phyloP scores from a whole-genome alignment of 2,888 invertebrate genomes.

The Eupithecia centaureata region DNA sequence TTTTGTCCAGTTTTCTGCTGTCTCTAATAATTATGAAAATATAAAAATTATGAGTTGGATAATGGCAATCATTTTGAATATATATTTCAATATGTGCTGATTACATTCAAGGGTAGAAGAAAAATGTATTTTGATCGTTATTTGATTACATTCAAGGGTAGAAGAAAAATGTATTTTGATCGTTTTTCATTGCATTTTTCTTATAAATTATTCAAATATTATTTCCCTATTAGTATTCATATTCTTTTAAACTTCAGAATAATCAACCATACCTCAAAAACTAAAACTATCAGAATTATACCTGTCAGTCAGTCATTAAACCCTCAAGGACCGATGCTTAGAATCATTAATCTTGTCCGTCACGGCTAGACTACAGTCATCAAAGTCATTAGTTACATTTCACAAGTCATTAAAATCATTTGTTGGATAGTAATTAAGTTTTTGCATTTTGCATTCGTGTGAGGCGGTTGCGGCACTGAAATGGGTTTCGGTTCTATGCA shows the following conservation, averaged over 20 bases:
- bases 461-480: slow-evolving; percentile 29
- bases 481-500: slow-evolving; percentile 7
- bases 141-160: no score
- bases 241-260: not conserved
- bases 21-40: no score
- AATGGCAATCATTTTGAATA: no score
- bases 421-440: slow-evolving; percentile 37
- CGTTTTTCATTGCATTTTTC: no score
- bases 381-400: slow-evolving; percentile 37
- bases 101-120: no score
- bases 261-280: slow-evolving; percentile 9
- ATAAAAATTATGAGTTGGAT: no score
- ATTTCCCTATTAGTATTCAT: not conserved
- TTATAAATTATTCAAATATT: no score
- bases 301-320: slow-evolving; percentile 29
- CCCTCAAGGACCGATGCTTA: slow-evolving; percentile 25
- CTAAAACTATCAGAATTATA: slow-evolving; percentile 19
- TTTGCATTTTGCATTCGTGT: slow-evolving; percentile 34
- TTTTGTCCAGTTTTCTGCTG: no score
- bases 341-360: slow-evolving; percentile 36
- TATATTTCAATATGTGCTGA: no score
- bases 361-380: slow-evolving; percentile 33
- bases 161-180: no score
- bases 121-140: no score
- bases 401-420: slow-evolving; percentile 39